A percentile compares a stretch with the other conserved stretches of the same genome.
These are phyloP conservation scores for Ochropleura plecta DNA, from an alignment of 2,888 invertebrate genomes.

Conservation along the genomic window DNA sequence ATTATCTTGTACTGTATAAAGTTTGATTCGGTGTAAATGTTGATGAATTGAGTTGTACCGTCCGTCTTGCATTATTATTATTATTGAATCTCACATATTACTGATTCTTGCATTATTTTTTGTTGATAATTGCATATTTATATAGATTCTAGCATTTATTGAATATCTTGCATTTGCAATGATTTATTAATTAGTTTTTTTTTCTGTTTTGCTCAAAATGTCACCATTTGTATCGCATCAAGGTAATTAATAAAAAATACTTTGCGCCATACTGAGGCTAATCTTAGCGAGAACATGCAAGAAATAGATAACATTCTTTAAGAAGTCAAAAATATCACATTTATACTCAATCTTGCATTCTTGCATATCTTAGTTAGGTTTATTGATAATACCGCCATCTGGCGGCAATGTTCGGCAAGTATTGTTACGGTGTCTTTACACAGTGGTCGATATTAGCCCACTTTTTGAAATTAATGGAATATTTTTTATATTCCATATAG, in stretches of 20 bases:
- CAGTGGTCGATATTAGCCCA: constrained; percentile 8
- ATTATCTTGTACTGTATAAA: constrained; percentile 40
- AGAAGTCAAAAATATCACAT: constrained; percentile 22
- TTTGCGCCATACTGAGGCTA: constrained; percentile 54
- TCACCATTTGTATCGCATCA: constrained; percentile 34
- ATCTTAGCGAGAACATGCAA: constrained; percentile 37
- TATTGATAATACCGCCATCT: constrained; percentile 57
- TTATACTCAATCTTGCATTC: constrained; percentile 44
- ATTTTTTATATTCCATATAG: not conserved
- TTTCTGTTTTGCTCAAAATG: constrained; percentile 5
- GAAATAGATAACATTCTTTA: constrained; percentile 17
- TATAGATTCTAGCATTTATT: constrained; percentile 20
- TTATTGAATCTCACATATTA: constrained; percentile 5
- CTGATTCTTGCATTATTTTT: constrained; percentile 8
- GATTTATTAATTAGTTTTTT: too few relatives aligned
- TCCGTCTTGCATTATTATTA: constrained; percentile 20
- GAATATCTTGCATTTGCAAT: constrained; percentile 5
- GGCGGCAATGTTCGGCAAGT: constrained; percentile 36
- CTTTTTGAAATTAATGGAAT: constrained; percentile 12
- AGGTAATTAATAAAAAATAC: constrained; percentile 41
- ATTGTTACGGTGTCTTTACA: constrained; percentile 42
- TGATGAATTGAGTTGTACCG: constrained; percentile 37
- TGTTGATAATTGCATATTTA: not conserved
- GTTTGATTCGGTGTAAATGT: constrained; percentile 30
- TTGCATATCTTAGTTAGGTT: constrained; percentile 57